Percentiles rank a stretch among this genome's conserved stretches.
phyloP scores from a whole-genome alignment of 2,888 invertebrate species.

The Drosophila stalkeri region DNA sequence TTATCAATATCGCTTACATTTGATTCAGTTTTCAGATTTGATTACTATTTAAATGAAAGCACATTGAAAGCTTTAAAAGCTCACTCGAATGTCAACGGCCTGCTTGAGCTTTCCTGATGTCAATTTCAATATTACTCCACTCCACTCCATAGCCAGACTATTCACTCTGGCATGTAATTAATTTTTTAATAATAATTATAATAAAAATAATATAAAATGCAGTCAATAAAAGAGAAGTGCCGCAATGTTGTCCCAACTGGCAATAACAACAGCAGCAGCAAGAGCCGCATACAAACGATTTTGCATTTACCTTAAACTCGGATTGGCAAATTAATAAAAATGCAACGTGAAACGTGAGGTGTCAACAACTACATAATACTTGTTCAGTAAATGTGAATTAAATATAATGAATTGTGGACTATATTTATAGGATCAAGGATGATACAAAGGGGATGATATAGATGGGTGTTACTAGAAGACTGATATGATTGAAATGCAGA shows the following conservation, averaged over 20 bases:
- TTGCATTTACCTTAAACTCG: conserved; percentile 5
- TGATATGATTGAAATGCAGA: no score
- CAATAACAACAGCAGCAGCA: background rate
- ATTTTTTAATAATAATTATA: conserved; percentile 72
- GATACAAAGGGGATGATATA: no score
- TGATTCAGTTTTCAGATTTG: no score
- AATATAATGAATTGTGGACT: background rate
- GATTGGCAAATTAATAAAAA: conserved; percentile 5
- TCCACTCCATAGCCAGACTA: background rate
- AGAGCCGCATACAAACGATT: background rate
- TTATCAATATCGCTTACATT: no score
- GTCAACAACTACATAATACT: background rate
- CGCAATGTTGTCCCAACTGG: conserved; percentile 9
- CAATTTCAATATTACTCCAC: background rate
- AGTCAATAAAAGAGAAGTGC: conserved; percentile 53
- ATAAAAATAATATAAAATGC: conserved; percentile 57
- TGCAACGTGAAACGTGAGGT: background rate
- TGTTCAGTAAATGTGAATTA: background rate
- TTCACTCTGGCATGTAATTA: conserved; percentile 68
- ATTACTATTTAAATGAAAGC: background rate
- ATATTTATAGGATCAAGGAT: no score
- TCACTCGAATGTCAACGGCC: background rate
- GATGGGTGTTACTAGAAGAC: no score
- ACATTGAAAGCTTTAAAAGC: background rate
- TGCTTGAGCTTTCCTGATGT: background rate